phyloP scores from a whole-genome alignment of 1,140 invertebrate species.

The Ericerus pela region DNA sequence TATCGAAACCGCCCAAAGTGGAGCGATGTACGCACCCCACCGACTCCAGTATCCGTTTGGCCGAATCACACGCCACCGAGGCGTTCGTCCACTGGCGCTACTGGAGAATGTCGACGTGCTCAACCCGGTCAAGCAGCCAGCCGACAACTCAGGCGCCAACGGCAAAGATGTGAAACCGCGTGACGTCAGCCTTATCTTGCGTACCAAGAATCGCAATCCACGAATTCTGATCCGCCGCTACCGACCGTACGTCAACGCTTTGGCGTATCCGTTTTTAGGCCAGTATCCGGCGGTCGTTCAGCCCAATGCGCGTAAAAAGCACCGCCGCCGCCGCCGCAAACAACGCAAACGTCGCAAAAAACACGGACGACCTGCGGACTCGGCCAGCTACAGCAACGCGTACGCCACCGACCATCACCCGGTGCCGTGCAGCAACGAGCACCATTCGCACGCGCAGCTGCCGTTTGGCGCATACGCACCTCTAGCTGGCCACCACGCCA shows the following conservation, averaged over 20 bases:
- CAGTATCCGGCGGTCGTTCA: background rate
- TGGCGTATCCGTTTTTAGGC: slow-evolving; percentile 2
- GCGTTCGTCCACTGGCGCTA: background rate
- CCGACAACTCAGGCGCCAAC: background rate
- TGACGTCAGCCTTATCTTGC: background rate
- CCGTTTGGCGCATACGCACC: background rate
- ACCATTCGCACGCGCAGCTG: background rate
- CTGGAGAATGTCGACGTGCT: background rate
- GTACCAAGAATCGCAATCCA: background rate
- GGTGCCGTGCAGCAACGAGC: background rate
- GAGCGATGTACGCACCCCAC: background rate
- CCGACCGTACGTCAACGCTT: no score
- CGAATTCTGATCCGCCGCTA: background rate
- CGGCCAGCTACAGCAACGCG: no score
- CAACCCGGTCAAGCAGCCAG: no score
- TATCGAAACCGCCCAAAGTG: background rate
- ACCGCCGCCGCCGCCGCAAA: background rate
- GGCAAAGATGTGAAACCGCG: background rate
- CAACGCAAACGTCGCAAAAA: background rate
- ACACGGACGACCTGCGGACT: no score
- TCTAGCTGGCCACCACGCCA: background rate
- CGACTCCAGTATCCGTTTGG: background rate
- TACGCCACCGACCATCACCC: background rate
- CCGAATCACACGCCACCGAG: background rate
- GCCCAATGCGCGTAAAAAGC: background rate